These are phyloP conservation scores for Colossoma macropomum DNA, from an alignment of 2,113 vertebrate genomes.

Conservation along the genomic window DNA sequence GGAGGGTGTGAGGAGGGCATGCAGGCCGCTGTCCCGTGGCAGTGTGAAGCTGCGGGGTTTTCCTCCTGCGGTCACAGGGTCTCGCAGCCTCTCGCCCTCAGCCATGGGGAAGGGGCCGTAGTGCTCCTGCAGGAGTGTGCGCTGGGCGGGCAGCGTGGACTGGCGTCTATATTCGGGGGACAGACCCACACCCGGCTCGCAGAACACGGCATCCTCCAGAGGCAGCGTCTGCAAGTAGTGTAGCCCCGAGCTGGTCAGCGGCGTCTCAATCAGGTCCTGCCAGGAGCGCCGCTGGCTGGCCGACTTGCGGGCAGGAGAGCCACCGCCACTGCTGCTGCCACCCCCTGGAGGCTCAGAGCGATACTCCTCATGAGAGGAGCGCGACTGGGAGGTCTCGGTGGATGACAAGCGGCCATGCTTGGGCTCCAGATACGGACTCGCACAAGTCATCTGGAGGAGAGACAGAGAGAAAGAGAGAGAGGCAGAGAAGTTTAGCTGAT, in stretches of 20 bases:
- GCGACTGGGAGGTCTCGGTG: constrained; percentile 95
- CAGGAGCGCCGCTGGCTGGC: constrained; percentile 95
- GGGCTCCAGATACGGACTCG: constrained; percentile 89
- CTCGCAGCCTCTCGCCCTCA: constrained; percentile 81
- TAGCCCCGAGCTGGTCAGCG: constrained; percentile 93
- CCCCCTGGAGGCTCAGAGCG: constrained; percentile 85
- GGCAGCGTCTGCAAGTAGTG: constrained; percentile 96
- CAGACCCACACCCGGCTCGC: constrained; percentile 77
- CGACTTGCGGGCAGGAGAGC: constrained; percentile 91
- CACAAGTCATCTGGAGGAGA: constrained; percentile 81
- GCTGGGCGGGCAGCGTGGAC: constrained; percentile 93
- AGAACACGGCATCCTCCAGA: constrained; percentile 94
- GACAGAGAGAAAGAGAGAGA: constrained; percentile 5
- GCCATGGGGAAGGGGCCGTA: constrained; percentile 91
- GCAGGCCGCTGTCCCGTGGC: constrained; percentile 93
- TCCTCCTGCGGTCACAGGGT: constrained; percentile 77
- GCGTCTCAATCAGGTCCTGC: constrained; percentile 98
- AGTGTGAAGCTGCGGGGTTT: constrained; percentile 97
- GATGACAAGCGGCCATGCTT: constrained; percentile 93
- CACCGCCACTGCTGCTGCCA: constrained; percentile 81
- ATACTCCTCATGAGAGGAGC: constrained; percentile 96
- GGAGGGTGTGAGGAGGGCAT: constrained; percentile 85
- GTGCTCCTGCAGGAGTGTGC: constrained; percentile 92
- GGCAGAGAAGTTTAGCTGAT: neutral
- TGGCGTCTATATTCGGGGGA: constrained; percentile 87